Conservation (phyloP, 1,140 invertebrate species). For the Bombus picipes region DNA sequence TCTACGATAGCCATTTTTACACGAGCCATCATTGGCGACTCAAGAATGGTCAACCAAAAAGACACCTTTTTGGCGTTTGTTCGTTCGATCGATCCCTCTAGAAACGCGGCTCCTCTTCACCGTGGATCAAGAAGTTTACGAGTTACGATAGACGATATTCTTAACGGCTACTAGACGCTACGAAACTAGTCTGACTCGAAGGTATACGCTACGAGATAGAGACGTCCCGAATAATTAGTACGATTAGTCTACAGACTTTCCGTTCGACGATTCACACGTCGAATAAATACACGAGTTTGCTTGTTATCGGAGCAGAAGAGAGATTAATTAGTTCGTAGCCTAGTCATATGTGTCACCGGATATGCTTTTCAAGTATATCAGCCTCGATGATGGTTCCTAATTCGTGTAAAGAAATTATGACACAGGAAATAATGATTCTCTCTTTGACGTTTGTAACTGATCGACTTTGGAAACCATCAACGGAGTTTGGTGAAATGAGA, state of each 20-base stretch:
- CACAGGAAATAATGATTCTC: neutral
- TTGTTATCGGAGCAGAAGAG: conserved; percentile 66
- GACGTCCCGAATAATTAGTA: conserved; percentile 34
- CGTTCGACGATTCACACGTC: conserved; percentile 36
- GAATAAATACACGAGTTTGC: conserved; percentile 62
- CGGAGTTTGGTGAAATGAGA: neutral
- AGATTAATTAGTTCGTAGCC: conserved; percentile 69
- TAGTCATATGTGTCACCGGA: conserved; percentile 78
- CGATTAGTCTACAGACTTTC: conserved; percentile 15
- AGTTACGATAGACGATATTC: conserved; percentile 47
- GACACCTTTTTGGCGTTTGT: neutral
- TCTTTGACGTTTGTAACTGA: neutral
- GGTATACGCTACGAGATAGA: conserved; percentile 35
- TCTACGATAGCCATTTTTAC: no score
- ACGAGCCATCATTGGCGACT: neutral
- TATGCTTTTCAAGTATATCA: conserved; percentile 71
- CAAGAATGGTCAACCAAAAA: neutral
- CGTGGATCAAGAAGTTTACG: conserved; percentile 25
- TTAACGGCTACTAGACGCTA: conserved; percentile 51
- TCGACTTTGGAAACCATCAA: neutral
- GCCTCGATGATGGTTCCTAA: conserved; percentile 27
- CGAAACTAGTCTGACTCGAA: conserved; percentile 40
- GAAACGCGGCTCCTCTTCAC: conserved; percentile 2
- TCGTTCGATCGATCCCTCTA: neutral
- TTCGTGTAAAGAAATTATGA: neutral